These are phyloP conservation scores for Moxostoma hubbsi DNA, from an alignment of 2,797 vertebrate species.

Conservation along the genomic window DNA sequence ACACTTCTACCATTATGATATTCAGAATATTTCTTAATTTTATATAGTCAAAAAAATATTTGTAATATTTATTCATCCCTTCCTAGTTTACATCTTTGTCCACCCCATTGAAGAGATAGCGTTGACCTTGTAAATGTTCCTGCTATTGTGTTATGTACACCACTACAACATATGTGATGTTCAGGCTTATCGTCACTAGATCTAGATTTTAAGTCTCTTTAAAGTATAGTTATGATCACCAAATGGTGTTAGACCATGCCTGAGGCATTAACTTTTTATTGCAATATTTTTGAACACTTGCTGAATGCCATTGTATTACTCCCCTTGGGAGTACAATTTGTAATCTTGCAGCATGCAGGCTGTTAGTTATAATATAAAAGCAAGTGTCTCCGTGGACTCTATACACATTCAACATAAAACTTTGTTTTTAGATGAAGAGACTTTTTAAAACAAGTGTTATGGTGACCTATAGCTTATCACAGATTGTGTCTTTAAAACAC, in stretches of 20 bases:
- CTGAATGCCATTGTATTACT: slow-evolving; percentile 8
- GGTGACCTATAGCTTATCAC: neutral
- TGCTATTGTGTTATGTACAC: neutral
- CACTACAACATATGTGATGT: no score
- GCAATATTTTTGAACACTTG: slow-evolving; percentile 24
- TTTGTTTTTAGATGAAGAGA: slow-evolving; percentile 11
- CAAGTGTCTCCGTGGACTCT: slow-evolving; percentile 27
- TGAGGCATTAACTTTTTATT: neutral
- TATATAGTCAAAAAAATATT: no score
- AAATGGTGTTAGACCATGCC: neutral
- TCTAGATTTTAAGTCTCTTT: neutral
- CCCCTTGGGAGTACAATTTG: slow-evolving; percentile 19
- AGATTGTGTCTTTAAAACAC: neutral
- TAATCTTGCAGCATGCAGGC: slow-evolving; percentile 16
- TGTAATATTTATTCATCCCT: no score
- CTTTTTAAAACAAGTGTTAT: neutral
- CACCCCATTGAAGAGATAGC: neutral
- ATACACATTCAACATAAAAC: slow-evolving; percentile 1
- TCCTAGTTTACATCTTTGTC: neutral
- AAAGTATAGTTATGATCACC: neutral
- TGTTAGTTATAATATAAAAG: slow-evolving; percentile 29
- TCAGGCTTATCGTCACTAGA: neutral
- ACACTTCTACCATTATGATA: no score
- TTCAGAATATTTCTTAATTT: no score
- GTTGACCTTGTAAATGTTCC: slow-evolving; percentile 1